phyloP scores from a whole-genome alignment of 2,113 vertebrate genomes.

The Amazona guildingii region DNA sequence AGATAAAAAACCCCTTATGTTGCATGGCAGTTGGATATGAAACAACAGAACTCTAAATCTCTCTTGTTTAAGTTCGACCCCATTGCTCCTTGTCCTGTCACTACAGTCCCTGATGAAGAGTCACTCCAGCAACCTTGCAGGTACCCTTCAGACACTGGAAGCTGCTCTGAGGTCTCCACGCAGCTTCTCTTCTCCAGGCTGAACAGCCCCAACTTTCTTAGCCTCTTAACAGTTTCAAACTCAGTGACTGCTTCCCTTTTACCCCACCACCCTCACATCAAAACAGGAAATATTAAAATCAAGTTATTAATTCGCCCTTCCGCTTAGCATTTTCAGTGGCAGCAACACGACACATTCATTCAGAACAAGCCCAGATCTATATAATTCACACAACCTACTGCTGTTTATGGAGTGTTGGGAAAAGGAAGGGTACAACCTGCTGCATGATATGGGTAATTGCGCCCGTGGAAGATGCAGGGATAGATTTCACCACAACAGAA shows the following conservation, averaged over 20 bases:
- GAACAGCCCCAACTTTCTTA: not conserved
- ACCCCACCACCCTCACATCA: not conserved
- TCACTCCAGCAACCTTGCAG: not conserved
- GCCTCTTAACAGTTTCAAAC: not conserved
- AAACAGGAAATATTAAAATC: not conserved
- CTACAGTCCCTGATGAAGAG: not conserved
- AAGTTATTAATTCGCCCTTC: not conserved
- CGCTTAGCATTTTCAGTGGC: not conserved
- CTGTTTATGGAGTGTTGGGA: not conserved
- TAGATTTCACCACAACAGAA: conserved; percentile 83
- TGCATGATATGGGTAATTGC: conserved; percentile 83
- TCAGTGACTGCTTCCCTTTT: not conserved
- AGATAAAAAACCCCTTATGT: not conserved
- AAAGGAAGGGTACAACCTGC: conserved; percentile 78
- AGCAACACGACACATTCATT: not conserved
- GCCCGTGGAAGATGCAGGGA: conserved; percentile 75
- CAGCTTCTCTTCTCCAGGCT: not conserved
- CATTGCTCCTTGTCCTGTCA: not conserved
- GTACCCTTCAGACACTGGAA: not conserved
- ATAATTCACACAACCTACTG: not conserved
- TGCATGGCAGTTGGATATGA: not conserved
- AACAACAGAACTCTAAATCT: not conserved
- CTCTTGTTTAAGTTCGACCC: not conserved
- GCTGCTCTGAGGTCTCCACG: not conserved
- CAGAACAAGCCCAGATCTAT: not conserved